Percentiles rank a stretch among this genome's conserved stretches.
phyloP scores from a whole-genome alignment of 1,140 invertebrate genomes.

The Diachasma alloeum region DNA sequence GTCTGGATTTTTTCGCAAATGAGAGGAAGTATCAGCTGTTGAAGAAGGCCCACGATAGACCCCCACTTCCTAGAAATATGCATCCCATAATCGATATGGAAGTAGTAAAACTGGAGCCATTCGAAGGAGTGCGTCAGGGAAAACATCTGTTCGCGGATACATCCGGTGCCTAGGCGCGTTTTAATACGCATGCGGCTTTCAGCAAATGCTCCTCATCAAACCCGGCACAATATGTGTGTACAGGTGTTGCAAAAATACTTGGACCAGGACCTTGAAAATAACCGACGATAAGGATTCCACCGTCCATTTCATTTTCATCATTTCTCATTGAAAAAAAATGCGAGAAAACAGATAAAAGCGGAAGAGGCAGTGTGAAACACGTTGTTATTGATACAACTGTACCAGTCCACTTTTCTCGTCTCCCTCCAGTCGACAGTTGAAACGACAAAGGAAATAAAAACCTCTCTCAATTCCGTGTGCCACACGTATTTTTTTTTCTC shows the following conservation, averaged over 20 bases:
- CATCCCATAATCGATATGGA: slow-evolving; percentile 1
- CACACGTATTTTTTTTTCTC: too few species aligned
- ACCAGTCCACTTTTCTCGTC: not conserved
- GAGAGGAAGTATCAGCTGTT: too few species aligned
- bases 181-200: slow-evolving; percentile 24
- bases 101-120: not conserved
- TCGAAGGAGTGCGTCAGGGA: slow-evolving; percentile 7
- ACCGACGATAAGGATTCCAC: not conserved
- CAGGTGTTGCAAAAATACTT: slow-evolving; percentile 19
- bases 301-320: slow-evolving; percentile 16
- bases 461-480: not conserved
- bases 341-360: not conserved
- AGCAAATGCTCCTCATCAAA: not conserved
- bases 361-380: not conserved
- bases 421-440: not conserved
- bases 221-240: slow-evolving; percentile 4
- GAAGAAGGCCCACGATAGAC: too few species aligned
- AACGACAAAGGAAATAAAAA: not conserved
- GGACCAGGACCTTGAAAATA: slow-evolving; percentile 21
- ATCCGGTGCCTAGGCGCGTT: slow-evolving; percentile 23
- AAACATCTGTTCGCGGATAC: slow-evolving; percentile 29
- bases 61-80: not conserved
- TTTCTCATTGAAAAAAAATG: not conserved
- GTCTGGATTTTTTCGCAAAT: too few species aligned
- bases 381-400: slow-evolving; percentile 26